Percentiles rank a stretch among this genome's conserved stretches.
phyloP scores from a whole-genome alignment of 1,140 invertebrate genomes.

The Homalodisca vitripennis region DNA sequence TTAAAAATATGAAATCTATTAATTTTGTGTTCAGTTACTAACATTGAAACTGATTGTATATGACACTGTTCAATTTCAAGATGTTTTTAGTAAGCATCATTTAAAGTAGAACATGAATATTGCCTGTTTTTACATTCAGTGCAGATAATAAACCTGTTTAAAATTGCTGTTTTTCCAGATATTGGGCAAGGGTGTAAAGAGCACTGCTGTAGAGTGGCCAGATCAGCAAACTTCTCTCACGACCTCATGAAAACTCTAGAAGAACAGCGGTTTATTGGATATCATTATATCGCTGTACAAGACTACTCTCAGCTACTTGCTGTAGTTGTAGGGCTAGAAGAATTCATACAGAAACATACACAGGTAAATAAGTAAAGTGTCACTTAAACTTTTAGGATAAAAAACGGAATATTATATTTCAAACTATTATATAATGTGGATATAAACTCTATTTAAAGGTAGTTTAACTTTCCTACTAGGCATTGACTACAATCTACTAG shows the following conservation, averaged over 20 bases:
- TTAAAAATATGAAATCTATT: neutral
- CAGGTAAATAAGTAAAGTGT: constrained; percentile 28
- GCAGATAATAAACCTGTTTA: neutral
- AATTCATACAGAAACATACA: constrained; percentile 32
- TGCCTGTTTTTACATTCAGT: neutral
- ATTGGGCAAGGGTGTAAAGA: constrained; percentile 29
- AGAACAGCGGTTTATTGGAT: constrained; percentile 25
- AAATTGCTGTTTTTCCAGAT: constrained; percentile 33
- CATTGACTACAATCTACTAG: neutral
- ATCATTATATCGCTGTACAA: constrained; percentile 32
- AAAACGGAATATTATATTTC: neutral
- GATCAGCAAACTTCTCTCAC: neutral
- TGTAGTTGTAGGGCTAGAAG: constrained; percentile 24
- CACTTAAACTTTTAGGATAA: neutral
- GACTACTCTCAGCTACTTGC: constrained; percentile 31
- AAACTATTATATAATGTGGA: neutral
- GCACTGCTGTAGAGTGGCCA: constrained; percentile 31
- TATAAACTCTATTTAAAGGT: neutral
- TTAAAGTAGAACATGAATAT: neutral
- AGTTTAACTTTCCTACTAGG: neutral
- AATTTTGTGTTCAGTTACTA: neutral
- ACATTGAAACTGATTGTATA: neutral
- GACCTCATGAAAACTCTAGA: constrained; percentile 20
- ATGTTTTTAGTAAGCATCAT: neutral
- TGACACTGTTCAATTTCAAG: neutral